Evolutionary conservation across 1,140 invertebrate genomes (phyloP), one percentile per base, ranked within the genome.

Genomic region (Scaptomyza montana): DNA sequence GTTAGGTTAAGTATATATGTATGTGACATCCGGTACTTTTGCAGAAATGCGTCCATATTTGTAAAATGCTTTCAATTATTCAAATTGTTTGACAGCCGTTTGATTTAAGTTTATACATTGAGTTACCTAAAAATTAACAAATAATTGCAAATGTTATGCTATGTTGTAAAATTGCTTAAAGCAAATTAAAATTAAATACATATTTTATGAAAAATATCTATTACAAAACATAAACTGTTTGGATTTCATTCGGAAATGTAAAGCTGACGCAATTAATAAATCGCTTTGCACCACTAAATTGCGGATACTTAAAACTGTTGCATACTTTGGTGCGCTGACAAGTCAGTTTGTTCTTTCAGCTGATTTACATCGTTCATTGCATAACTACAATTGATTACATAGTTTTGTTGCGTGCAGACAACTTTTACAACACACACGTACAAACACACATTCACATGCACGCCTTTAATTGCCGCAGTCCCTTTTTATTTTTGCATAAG

Each of bases 331-430:
- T 25, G 63, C 47, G 55, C 50, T n/a, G 47, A 46, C 39, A 66
- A 57, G 59, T 5, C n/a, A 30, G 28, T 59, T 36, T 59, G 46
- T 53, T 57, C 51, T n/a, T 49, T 50, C n/a, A 10, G 46, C 50
- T 59, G 62, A 33, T 54, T 68, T 53, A 6, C 56, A 33, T 28
- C 33, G 50, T 25, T 49, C 60, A 75, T 36, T 28, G 28, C 6
- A 53, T 60, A 68, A 73, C 67, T 68, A 49, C 64, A 55, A 73
- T 73, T 73, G 56, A 73, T 60, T 67, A 67, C 64, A 68, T 54
- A 73, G 33, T 66, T 71, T 71, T 49, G 39, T 65, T 65, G 61
- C 39, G 67, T 69, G 66, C 66, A 39, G 12, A 28, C 33, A 63
- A 62, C 59, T 69, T 63, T 69, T 33, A 30, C 5, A 54, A 19